These are phyloP conservation scores for Trogon surrucura DNA, from an alignment of 2,113 vertebrate genomes.

Conservation along the genomic window DNA sequence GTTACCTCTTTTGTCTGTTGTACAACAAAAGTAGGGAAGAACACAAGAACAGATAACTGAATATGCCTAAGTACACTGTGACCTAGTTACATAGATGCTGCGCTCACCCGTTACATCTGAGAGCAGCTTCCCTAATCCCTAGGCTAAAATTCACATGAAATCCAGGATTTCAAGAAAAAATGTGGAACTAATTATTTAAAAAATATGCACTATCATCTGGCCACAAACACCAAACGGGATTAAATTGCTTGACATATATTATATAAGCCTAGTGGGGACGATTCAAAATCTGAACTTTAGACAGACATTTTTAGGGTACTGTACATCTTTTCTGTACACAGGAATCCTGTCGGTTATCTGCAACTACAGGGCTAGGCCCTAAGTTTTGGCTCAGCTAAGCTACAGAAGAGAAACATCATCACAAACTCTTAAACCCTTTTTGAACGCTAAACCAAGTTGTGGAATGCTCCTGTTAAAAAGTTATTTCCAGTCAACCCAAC, in stretches of 20 bases:
- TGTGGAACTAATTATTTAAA: conserved; percentile 45
- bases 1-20: neutral
- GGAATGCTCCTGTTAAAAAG: neutral
- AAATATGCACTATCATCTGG: neutral
- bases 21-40: neutral
- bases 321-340: neutral
- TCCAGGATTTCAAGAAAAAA: conserved; percentile 38
- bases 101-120: neutral
- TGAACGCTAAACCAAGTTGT: neutral
- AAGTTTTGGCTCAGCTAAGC: neutral
- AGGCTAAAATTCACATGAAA: conserved; percentile 30
- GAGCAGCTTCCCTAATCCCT: conserved; percentile 13
- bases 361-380: neutral
- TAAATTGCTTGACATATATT: conserved; percentile 2
- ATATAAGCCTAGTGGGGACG: neutral
- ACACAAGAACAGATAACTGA: conserved; percentile 7
- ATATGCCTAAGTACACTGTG: neutral
- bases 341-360: neutral
- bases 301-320: neutral
- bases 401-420: neutral
- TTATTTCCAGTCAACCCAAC: neutral
- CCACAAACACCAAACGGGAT: conserved; percentile 5
- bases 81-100: conserved; percentile 31
- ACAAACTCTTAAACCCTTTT: neutral
- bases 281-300: neutral